Evolutionary conservation across 2,113 vertebrate genomes (phyloP).

Genomic region (Nettapus auritus): DNA sequence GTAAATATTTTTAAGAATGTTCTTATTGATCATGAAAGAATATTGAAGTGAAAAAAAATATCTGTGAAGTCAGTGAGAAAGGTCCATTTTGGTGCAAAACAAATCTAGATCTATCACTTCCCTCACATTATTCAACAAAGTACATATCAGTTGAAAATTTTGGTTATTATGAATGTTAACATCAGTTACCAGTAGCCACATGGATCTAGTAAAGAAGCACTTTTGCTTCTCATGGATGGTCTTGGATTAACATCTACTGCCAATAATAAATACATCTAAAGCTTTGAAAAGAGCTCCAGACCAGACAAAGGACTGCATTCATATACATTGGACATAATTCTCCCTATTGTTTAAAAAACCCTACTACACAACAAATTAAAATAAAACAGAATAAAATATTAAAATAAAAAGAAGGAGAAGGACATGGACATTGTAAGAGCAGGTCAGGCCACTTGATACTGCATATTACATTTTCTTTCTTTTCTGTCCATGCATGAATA

Average conservation of each 20-base stretch:
- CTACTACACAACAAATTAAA: neutral
- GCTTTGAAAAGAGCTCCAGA: neutral
- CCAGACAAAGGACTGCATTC: neutral
- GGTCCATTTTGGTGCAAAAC: neutral
- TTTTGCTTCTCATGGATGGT: neutral
- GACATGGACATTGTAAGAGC: neutral
- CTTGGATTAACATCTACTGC: neutral
- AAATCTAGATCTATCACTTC: neutral
- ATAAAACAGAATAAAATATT: neutral
- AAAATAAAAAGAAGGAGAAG: neutral
- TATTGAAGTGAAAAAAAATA: neutral
- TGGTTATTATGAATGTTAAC: neutral
- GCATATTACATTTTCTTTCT: neutral
- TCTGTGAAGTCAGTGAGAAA: neutral
- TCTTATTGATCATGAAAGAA: slow-evolving; percentile 12
- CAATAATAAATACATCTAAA: neutral
- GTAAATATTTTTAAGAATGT: slow-evolving; percentile 23
- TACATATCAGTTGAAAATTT: neutral
- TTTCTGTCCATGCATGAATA: slow-evolving; percentile 7
- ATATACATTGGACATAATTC: neutral
- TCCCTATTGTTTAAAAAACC: neutral
- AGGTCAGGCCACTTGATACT: neutral
- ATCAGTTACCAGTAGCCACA: neutral
- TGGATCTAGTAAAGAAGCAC: neutral
- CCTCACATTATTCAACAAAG: neutral